Conservation (phyloP, 2,888 invertebrate genomes). For the Drosophila putrida region DNA sequence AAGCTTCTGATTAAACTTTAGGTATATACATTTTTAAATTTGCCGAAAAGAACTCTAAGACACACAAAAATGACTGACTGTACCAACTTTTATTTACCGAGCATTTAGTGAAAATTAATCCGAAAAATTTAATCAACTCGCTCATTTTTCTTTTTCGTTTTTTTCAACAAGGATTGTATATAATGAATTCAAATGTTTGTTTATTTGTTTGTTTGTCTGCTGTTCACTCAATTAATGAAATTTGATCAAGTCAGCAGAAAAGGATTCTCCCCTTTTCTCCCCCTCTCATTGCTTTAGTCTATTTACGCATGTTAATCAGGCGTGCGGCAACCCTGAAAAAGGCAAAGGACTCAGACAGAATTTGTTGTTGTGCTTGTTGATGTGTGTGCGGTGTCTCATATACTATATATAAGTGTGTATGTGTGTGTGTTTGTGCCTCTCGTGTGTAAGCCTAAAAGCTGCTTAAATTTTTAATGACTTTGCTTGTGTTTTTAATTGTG, state of each 20-base stretch:
- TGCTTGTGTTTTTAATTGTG: conserved; percentile 81
- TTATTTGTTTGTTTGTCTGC: conserved; percentile 59
- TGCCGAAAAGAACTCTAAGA: background rate
- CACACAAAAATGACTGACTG: background rate
- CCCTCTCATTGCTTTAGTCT: conserved; percentile 18
- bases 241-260: conserved; percentile 67
- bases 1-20: too few species aligned
- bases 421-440: conserved; percentile 36
- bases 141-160: background rate
- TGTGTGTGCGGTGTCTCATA: conserved; percentile 20
- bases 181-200: conserved; percentile 50
- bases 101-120: conserved; percentile 5
- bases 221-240: conserved; percentile 75
- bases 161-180: background rate
- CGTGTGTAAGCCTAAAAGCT: conserved; percentile 77
- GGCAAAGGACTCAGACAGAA: conserved; percentile 29
- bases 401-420: conserved; percentile 24
- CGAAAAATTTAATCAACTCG: conserved; percentile 18
- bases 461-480: conserved; percentile 81
- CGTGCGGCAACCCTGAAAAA: conserved; percentile 53
- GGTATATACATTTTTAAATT: background rate
- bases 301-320: conserved; percentile 72
- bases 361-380: conserved; percentile 35
- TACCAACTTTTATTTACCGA: background rate
- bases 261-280: background rate